These are phyloP conservation scores for Penaeus vannamei DNA, from an alignment of 1,140 invertebrate species.

Conservation along the genomic window DNA sequence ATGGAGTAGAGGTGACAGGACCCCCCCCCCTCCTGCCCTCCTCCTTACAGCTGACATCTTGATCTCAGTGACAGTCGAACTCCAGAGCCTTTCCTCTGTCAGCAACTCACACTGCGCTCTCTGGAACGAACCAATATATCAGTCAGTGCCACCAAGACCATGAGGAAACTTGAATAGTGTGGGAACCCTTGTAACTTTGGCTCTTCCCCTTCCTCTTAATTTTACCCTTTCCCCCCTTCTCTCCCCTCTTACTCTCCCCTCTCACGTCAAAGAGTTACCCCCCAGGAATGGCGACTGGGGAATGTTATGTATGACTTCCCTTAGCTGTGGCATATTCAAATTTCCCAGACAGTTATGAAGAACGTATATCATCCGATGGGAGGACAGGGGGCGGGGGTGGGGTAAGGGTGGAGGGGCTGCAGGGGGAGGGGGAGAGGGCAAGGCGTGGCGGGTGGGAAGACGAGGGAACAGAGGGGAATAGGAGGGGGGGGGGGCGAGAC, in stretches of 20 bases:
- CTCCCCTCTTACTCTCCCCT: neutral
- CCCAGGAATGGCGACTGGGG: slow-evolving; percentile 32
- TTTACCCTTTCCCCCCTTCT: neutral
- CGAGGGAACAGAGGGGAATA: neutral
- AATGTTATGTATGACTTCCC: slow-evolving; percentile 56
- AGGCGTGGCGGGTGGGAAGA: neutral
- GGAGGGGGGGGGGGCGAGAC: neutral
- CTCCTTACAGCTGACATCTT: neutral
- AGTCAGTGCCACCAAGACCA: no score
- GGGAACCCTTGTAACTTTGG: neutral
- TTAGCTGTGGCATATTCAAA: slow-evolving; percentile 57
- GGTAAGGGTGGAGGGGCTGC: neutral
- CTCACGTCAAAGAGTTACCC: slow-evolving; percentile 18
- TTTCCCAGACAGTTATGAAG: slow-evolving; percentile 61
- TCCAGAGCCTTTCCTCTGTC: no score
- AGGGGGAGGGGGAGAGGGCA: slow-evolving; percentile 23
- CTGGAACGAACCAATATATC: no score
- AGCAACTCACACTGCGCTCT: no score
- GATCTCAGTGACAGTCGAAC: no score
- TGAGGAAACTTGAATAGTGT: no score
- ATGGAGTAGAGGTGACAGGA: neutral
- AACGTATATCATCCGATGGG: slow-evolving; percentile 40
- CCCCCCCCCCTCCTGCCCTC: slow-evolving; percentile 1
- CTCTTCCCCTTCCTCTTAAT: slow-evolving; percentile 18
- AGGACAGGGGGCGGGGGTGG: slow-evolving; percentile 12